Base-by-base conservation (phyloP, 2,888 invertebrate genomes). In the Octodonta nipae region DNA sequence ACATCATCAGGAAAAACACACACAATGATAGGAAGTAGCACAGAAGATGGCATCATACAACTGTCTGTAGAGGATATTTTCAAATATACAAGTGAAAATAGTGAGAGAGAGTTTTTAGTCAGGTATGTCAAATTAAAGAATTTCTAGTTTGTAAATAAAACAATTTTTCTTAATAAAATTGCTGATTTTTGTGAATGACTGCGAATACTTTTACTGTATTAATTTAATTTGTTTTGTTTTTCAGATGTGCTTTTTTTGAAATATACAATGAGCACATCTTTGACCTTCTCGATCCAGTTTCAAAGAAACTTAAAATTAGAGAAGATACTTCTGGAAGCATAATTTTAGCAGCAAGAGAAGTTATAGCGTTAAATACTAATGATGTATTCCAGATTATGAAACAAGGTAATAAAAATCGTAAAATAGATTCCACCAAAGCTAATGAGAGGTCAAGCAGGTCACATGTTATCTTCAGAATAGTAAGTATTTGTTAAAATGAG, bases 1-100 rank as follows among this genome's bases (percentile, higher is more conserved):
- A 89, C 88, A 3, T 82, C 86, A 1, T 87, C 87, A 0, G 91
- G 88, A 32, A 87, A 87, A 60, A 87, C 87, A 0, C 77, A 77
- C 48, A 86, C 85, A 0, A 83, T 87, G 78, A 71, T 80, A 54
- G 91, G 91, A 1, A 71, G 70, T 16, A 61, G 67, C 0, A 47
- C 60, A 0, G 72, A 76, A 22, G 75, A 72, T 0, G 91, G 91
- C 1, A 74, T 91, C 5, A 79, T 88, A 49, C 73, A 75, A 0
- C 54, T 78, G 20, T 73, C 85, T 1, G 70, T 87, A 0, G 58
- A 75, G 5, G 69, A 81, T 49, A 68, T 85, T 20, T 86, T 85
- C 53, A 61, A 74, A 22, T 63, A 66, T 30, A 78, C 84, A 24
- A 68, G 71, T 45, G 66, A 61, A 27, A 67, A 68, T 22, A 61